Evolutionary conservation across 2,797 vertebrate species (phyloP).

Genomic region (Malacoraja senta): DNA sequence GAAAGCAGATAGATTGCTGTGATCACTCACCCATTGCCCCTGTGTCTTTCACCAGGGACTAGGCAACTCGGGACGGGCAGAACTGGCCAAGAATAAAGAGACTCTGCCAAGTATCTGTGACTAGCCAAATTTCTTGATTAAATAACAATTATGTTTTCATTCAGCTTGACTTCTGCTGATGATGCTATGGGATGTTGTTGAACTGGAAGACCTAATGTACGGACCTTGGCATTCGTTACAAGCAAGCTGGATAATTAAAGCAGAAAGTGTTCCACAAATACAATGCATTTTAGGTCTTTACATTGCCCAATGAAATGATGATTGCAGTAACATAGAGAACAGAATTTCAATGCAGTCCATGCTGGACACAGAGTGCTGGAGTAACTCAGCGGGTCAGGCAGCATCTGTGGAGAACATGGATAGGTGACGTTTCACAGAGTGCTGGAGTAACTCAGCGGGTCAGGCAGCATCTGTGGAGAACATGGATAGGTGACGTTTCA

Average conservation of each 20-base stretch:
- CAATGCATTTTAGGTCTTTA: background rate
- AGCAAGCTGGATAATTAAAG: background rate
- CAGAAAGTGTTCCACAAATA: background rate
- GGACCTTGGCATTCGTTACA: background rate
- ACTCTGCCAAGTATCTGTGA: too few species aligned
- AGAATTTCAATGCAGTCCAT: background rate
- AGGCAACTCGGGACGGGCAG: background rate
- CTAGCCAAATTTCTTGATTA: background rate
- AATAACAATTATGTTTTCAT: background rate
- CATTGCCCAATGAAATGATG: background rate
- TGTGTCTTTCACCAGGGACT: background rate
- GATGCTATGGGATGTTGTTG: background rate
- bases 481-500: too few species aligned
- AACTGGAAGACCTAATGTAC: too few species aligned
- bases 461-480: too few species aligned
- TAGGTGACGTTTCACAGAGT: too few species aligned
- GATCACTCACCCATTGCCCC: background rate
- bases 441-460: too few species aligned
- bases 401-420: too few species aligned
- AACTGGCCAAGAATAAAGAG: background rate
- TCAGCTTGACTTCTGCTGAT: background rate
- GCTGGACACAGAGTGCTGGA: too few species aligned
- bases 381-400: too few species aligned
- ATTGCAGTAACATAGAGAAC: background rate
- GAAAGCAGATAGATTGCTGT: background rate